A percentile compares a stretch with the other conserved stretches of the same genome.
These are phyloP conservation scores for Amblyjoppa fuscipennis DNA, from an alignment of 2,888 invertebrate genomes.

Conservation along the genomic window DNA sequence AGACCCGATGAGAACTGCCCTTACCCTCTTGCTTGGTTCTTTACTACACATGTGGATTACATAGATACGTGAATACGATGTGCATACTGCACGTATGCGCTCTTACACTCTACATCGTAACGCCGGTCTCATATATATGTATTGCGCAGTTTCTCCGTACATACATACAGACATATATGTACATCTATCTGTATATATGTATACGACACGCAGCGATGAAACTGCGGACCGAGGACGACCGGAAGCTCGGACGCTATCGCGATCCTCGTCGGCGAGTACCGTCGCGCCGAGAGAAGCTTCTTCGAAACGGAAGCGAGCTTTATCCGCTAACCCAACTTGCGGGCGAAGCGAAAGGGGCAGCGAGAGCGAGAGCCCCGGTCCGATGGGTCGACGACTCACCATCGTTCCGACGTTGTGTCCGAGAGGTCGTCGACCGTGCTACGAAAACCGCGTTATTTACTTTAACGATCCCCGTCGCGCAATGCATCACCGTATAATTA, in stretches of 20 bases:
- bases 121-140: neutral
- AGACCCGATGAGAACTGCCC: constrained; percentile 24
- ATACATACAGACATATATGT: too few relatives aligned
- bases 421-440: constrained; percentile 58
- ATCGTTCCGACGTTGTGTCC: constrained; percentile 46
- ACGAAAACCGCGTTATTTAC: constrained; percentile 72
- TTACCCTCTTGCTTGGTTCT: neutral
- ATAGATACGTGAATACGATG: neutral
- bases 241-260: constrained; percentile 59
- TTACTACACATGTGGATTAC: neutral
- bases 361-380: constrained; percentile 42
- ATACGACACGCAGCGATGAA: constrained; percentile 1
- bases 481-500: constrained; percentile 73
- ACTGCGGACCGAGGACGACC: constrained; percentile 51
- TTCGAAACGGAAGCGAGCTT: constrained; percentile 69
- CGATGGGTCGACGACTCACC: constrained; percentile 38
- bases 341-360: constrained; percentile 26
- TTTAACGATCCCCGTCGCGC: constrained; percentile 70
- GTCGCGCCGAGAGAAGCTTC: constrained; percentile 57
- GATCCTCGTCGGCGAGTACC: constrained; percentile 52
- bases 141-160: neutral
- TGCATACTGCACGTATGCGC: neutral
- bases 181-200: too few relatives aligned
- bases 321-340: constrained; percentile 66
- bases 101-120: neutral